Conservation (phyloP, 53 echinoderm and acorn worm species). For the Zoroaster sp. region DNA sequence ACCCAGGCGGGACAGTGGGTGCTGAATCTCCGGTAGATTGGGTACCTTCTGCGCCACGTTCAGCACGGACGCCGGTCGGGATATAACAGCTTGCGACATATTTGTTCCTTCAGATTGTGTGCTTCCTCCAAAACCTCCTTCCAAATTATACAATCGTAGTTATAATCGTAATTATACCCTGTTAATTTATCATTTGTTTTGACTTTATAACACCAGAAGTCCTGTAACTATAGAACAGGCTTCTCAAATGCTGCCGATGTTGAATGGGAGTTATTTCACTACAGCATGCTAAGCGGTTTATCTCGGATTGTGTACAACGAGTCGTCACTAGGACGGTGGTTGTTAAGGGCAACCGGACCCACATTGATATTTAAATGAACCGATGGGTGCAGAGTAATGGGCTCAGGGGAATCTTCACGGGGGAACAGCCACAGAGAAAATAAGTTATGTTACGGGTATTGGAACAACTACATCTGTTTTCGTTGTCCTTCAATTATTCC, state of each 20-base stretch:
- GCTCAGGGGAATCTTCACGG: conserved; percentile 1
- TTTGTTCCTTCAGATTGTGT: neutral
- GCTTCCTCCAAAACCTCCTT: neutral
- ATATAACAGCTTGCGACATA: conserved; percentile 87
- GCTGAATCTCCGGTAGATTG: conserved; percentile 92
- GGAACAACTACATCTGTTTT: too few relatives aligned
- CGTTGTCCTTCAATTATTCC: too few relatives aligned
- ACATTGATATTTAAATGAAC: conserved; percentile 69
- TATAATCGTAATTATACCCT: neutral
- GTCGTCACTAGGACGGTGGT: conserved; percentile 52
- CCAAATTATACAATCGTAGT: neutral
- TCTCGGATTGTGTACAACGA: conserved; percentile 38
- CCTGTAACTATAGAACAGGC: neutral
- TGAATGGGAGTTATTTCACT: neutral
- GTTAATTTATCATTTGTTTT: neutral
- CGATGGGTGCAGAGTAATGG: conserved; percentile 19
- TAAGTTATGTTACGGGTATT: conserved; percentile 24
- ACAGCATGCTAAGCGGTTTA: neutral
- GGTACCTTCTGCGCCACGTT: conserved; percentile 53
- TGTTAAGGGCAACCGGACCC: conserved; percentile 62
- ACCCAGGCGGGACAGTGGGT: conserved; percentile 93
- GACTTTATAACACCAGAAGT: neutral
- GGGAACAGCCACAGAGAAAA: conserved; percentile 5
- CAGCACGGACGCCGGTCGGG: conserved; percentile 77
- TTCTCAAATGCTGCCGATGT: neutral